Evolutionary conservation across 2,888 invertebrate genomes (phyloP).

Genomic region (Exephanes ischioxanthus): DNA sequence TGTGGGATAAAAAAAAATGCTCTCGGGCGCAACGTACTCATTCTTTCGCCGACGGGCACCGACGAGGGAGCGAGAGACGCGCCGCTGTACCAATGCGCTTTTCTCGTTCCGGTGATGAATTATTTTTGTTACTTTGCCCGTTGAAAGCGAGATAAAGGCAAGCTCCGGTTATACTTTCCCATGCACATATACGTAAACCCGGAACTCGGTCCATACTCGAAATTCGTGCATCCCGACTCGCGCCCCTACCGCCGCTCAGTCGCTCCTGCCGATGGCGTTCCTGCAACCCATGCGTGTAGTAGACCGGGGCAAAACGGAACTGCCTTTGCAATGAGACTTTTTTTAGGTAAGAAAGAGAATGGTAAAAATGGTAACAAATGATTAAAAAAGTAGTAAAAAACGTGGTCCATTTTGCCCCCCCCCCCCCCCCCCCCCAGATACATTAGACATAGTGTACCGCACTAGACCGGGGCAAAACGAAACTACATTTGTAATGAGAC

Average conservation of each 20-base stretch:
- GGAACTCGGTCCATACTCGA: conserved; percentile 42
- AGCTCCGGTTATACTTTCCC: not conserved
- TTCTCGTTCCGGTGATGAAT: conserved; percentile 58
- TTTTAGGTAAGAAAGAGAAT: no score
- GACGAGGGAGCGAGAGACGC: not conserved
- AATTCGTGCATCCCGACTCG: conserved; percentile 41
- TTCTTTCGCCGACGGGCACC: conserved; percentile 12
- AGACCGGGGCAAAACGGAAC: no score
- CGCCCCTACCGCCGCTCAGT: not conserved
- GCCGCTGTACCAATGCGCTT: conserved; percentile 35
- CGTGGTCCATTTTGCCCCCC: no score
- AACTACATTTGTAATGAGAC: no score
- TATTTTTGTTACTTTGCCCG: conserved; percentile 59
- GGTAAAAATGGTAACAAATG: no score
- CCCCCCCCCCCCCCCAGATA: no score
- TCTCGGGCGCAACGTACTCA: conserved; percentile 32
- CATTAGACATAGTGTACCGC: no score
- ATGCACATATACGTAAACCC: conserved; percentile 11
- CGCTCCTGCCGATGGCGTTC: not conserved
- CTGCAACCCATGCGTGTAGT: not conserved
- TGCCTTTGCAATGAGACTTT: no score
- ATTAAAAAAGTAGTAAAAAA: no score
- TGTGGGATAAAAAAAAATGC: conserved; percentile 29
- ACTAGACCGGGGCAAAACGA: no score
- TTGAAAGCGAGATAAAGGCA: conserved; percentile 50